These are phyloP conservation scores for Machimus rusticus DNA, from an alignment of 2,888 invertebrate species.

Conservation along the genomic window DNA sequence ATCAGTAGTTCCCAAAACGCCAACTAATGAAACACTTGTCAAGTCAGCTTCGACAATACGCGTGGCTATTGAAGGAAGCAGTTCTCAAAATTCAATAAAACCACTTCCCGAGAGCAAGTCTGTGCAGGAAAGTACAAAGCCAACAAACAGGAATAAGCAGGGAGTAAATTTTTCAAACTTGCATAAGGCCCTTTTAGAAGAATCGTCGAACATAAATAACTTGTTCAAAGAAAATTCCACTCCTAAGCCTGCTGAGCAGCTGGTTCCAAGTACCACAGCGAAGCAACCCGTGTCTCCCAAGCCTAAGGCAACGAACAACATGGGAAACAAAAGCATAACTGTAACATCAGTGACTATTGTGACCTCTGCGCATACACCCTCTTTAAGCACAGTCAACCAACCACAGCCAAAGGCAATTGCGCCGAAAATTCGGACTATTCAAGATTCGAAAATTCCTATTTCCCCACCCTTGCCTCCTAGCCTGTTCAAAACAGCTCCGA, in stretches of 20 bases:
- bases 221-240: constrained; percentile 48
- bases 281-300: background rate
- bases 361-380: constrained; percentile 16
- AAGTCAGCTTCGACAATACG: background rate
- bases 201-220: constrained; percentile 54
- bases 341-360: constrained; percentile 16
- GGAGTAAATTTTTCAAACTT: constrained; percentile 50
- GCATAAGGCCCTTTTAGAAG: constrained; percentile 54
- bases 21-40: constrained; percentile 13
- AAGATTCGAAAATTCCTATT: constrained; percentile 54
- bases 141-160: constrained; percentile 1
- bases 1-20: background rate
- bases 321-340: background rate
- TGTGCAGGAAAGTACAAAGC: background rate
- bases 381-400: background rate
- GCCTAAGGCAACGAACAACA: background rate
- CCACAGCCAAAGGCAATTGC: constrained; percentile 42
- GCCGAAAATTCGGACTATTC: constrained; percentile 51
- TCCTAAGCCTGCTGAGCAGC: constrained; percentile 10
- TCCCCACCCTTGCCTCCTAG: constrained; percentile 61
- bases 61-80: background rate
- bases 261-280: background rate
- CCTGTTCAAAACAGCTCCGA: constrained; percentile 57
- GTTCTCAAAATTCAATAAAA: background rate
- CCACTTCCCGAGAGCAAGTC: constrained; percentile 21